Evolutionary conservation across 2,113 vertebrate species (phyloP).

Genomic region (Pachyramphus minor): DNA sequence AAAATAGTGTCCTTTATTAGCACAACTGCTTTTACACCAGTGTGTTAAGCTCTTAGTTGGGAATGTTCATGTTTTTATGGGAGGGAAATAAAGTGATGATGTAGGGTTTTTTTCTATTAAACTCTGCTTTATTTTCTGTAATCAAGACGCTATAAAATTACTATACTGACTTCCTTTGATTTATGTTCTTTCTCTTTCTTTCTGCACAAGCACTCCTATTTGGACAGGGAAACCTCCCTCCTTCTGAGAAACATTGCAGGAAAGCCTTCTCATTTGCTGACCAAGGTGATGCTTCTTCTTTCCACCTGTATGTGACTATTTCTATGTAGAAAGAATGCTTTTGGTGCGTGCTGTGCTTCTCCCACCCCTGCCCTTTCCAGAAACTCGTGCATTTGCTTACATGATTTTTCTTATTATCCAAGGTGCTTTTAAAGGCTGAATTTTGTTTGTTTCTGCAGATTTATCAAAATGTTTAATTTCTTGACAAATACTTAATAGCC

Average conservation of each 20-base stretch:
- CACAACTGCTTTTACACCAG: not conserved
- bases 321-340: slow-evolving; percentile 64
- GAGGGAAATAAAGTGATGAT: not conserved
- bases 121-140: slow-evolving; percentile 40
- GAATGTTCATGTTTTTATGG: not conserved
- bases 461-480: not conserved
- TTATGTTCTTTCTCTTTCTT: slow-evolving; percentile 79
- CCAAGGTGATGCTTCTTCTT: slow-evolving; percentile 91
- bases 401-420: slow-evolving; percentile 22
- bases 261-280: slow-evolving; percentile 99
- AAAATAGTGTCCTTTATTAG: not conserved
- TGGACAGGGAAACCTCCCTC: slow-evolving; percentile 99
- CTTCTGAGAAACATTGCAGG: slow-evolving; percentile 99
- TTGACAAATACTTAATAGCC: not conserved
- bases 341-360: not conserved
- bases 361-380: not conserved
- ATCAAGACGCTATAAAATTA: slow-evolving; percentile 70
- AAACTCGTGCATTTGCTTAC: slow-evolving; percentile 2
- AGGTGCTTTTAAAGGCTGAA: slow-evolving; percentile 22
- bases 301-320: slow-evolving; percentile 73
- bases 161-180: slow-evolving; percentile 82
- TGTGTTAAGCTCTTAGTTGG: not conserved
- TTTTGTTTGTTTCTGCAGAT: not conserved
- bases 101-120: not conserved
- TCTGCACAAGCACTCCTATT: slow-evolving; percentile 96